A percentile compares a stretch with the other conserved stretches of the same genome.
phyloP scores from a whole-genome alignment of 2,113 vertebrate genomes.

The Corythornis cristatus region DNA sequence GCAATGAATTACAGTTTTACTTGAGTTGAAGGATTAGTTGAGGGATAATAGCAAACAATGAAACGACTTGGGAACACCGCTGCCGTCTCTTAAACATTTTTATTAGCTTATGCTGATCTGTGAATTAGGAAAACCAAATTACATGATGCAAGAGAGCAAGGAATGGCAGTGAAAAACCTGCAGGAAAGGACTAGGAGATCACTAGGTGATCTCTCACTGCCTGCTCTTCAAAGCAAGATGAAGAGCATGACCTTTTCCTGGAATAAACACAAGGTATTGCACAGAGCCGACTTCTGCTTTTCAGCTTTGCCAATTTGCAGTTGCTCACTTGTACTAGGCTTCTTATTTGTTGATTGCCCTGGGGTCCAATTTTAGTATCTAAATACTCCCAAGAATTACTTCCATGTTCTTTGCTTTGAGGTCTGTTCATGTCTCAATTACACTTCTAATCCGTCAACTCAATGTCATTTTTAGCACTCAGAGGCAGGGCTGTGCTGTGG shows the following conservation, averaged over 20 bases:
- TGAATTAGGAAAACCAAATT: constrained; percentile 22
- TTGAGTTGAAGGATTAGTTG: constrained; percentile 54
- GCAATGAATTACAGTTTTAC: constrained; percentile 51
- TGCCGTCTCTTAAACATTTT: constrained; percentile 6
- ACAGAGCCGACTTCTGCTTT: background rate
- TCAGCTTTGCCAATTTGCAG: constrained; percentile 12
- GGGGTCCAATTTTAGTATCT: background rate
- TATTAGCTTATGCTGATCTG: constrained; percentile 25
- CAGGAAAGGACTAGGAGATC: constrained; percentile 19
- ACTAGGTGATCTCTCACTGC: background rate
- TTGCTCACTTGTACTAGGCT: background rate
- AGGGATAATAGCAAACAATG: background rate
- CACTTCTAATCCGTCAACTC: background rate
- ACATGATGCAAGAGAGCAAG: background rate
- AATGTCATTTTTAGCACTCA: background rate
- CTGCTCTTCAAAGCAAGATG: constrained; percentile 39
- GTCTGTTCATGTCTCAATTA: constrained; percentile 12
- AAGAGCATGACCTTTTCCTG: constrained; percentile 39
- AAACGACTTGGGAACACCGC: background rate
- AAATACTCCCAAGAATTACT: background rate
- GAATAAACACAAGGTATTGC: background rate
- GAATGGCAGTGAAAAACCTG: constrained; percentile 1
- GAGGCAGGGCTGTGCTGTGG: background rate
- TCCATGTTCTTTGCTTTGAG: constrained; percentile 3
- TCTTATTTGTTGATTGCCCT: background rate